A percentile compares a stretch with the other conserved stretches of the same genome.
Evolutionary conservation across 2,113 vertebrate genomes (phyloP).

Genomic region (Dasyornis broadbenti): DNA sequence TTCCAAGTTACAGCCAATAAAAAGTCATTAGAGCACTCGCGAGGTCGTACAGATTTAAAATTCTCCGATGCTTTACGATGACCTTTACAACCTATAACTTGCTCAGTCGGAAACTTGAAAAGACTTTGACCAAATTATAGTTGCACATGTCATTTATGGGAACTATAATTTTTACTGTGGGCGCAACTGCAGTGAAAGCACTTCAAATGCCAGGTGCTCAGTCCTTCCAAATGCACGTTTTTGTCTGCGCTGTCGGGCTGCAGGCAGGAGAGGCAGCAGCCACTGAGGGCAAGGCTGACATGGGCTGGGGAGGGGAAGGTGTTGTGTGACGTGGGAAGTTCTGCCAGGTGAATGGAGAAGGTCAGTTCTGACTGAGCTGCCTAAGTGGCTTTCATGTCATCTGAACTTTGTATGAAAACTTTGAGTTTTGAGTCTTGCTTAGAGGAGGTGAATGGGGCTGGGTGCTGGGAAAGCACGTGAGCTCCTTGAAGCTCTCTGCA

Average conservation of each 20-base stretch:
- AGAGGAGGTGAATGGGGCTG: not conserved
- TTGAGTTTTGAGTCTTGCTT: not conserved
- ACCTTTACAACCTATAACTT: slow-evolving; percentile 24
- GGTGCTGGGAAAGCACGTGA: not conserved
- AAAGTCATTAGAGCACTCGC: not conserved
- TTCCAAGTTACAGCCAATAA: not conserved
- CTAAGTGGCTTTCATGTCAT: not conserved
- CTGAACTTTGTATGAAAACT: not conserved
- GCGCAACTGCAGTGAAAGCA: not conserved
- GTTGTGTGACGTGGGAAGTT: not conserved
- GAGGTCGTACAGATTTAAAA: not conserved
- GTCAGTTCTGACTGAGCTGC: not conserved
- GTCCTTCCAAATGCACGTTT: not conserved
- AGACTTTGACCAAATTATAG: slow-evolving; percentile 31
- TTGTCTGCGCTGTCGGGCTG: not conserved
- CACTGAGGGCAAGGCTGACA: not conserved
- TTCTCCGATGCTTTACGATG: not conserved
- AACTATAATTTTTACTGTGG: slow-evolving; percentile 42
- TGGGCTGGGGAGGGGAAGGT: not conserved
- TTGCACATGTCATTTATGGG: not conserved
- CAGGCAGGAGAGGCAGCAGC: not conserved
- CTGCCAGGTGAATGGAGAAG: not conserved
- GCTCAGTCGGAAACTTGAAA: not conserved
- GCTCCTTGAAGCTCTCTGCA: not conserved
- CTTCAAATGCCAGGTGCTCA: not conserved